Percentiles rank a stretch among this genome's conserved stretches.
These are phyloP conservation scores for Corythornis cristatus DNA, from an alignment of 2,113 vertebrate genomes.

Conservation along the genomic window DNA sequence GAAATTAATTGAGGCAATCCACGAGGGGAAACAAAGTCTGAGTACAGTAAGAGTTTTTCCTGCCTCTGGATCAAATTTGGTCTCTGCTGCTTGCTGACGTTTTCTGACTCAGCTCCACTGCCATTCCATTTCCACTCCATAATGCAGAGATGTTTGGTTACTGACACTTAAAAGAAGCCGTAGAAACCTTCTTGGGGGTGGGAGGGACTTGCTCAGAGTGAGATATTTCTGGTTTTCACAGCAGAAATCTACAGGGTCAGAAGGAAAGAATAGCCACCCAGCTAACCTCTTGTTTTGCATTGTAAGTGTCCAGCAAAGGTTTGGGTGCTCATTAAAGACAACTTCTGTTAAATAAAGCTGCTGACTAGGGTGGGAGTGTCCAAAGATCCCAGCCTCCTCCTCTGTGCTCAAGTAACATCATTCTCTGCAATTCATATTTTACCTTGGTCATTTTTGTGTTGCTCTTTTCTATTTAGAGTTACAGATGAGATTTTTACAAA, in stretches of 20 bases:
- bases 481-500: not conserved
- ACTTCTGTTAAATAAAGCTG: not conserved
- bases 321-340: not conserved
- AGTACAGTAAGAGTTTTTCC: not conserved
- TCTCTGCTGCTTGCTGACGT: not conserved
- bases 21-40: not conserved
- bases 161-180: not conserved
- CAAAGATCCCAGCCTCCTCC: not conserved
- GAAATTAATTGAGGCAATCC: not conserved
- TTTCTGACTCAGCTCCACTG: not conserved
- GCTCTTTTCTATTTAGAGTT: not conserved
- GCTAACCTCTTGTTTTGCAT: rapidly evolving
- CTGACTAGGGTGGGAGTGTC: not conserved
- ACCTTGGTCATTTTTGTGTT: not conserved
- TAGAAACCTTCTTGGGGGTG: not conserved
- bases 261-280: not conserved
- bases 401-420: not conserved
- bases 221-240: not conserved
- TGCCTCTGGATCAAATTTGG: not conserved
- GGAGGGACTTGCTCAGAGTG: rapidly evolving
- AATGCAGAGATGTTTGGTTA: rapidly evolving
- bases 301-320: rapidly evolving
- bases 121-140: rapidly evolving
- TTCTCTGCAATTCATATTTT: not conserved
- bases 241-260: too few relatives aligned